Base-by-base conservation (phyloP, 2,113 vertebrate genomes). In the Triplophysa dalaica region DNA sequence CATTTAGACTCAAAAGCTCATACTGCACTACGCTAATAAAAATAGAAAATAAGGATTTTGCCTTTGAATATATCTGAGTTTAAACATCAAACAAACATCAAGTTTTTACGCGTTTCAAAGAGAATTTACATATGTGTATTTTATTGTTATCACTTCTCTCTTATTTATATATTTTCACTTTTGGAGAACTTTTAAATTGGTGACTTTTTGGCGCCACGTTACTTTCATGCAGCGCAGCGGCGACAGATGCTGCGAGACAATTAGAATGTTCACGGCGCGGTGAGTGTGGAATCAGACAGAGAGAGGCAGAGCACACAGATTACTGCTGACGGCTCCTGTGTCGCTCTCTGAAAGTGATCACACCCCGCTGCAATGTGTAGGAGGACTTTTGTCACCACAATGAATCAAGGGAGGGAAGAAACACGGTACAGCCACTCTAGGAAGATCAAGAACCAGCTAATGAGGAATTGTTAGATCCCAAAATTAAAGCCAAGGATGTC, bases 361-460 rank as follows among this genome's bases (percentile, higher is more conserved):
- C 61, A 84, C 78, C 67, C 75, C 41, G 74, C 67, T 84, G 72
- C 75, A 78, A 64, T 70, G 67, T 80, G 78, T 68, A 81, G 82
- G 68, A 84, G 74, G 74, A 77, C 78, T 80, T 83, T 83, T 83
- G 78, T 83, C 82, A 67, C 82, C 73, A 77, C 66, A 64, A 43
- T 83, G 43, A 80, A 80, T 83, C 78, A 83, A 66, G 78, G 61
- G 63, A 64, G 73, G 60, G 65, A 73, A 19, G 61, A 24, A 77
- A 77, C 78, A 73, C 54, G 52, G 72, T 33, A 77, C 38, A 77
- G 82, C 80, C 74, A 84, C 82, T 84, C 82, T 19, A 80, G 41
- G 9, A 54, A 76, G 56, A 76, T 83, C 78, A 83, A 80, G 63
- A 60, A 58, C 8, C 66, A 66, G 67, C 66, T 83, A 83, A 83